phyloP scores from a whole-genome alignment of 1,140 invertebrate genomes.

The Pemphigus obesinymphae region DNA sequence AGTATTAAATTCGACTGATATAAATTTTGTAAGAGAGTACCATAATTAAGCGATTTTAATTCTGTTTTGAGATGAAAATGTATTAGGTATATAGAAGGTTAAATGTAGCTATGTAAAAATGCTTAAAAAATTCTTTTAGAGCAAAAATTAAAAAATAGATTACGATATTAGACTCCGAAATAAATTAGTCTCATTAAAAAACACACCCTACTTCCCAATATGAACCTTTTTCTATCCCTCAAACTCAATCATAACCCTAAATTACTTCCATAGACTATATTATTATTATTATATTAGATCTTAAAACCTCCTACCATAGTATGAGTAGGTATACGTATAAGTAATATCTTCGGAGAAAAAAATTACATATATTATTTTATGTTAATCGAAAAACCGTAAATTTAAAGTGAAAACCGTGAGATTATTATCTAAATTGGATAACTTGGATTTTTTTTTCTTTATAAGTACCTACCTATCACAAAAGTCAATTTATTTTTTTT shows the following conservation, averaged over 20 bases:
- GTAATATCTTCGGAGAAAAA: neutral
- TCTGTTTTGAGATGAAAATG: too few relatives aligned
- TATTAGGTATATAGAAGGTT: too few relatives aligned
- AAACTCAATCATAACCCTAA: neutral
- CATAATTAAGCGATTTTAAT: too few relatives aligned
- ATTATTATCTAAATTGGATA: neutral
- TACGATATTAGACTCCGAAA: neutral
- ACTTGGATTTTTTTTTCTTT: neutral
- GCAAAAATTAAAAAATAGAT: neutral
- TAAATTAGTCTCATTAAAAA: conserved; percentile 28
- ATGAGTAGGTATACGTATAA: neutral
- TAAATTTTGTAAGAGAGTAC: too few relatives aligned
- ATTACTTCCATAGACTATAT: neutral
- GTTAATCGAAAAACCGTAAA: conserved; percentile 29
- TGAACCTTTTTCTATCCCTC: neutral
- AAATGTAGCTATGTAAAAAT: too few relatives aligned
- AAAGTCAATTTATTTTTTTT: conserved; percentile 1
- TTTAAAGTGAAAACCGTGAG: neutral
- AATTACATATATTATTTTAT: neutral
- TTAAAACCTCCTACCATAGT: neutral
- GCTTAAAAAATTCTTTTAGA: too few relatives aligned
- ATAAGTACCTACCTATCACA: too few relatives aligned
- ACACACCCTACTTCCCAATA: conserved; percentile 15
- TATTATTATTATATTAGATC: too few relatives aligned
- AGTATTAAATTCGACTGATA: too few relatives aligned